Evolutionary conservation across 2,113 vertebrate species (phyloP).

Genomic region (Ginglymostoma cirratum): DNA sequence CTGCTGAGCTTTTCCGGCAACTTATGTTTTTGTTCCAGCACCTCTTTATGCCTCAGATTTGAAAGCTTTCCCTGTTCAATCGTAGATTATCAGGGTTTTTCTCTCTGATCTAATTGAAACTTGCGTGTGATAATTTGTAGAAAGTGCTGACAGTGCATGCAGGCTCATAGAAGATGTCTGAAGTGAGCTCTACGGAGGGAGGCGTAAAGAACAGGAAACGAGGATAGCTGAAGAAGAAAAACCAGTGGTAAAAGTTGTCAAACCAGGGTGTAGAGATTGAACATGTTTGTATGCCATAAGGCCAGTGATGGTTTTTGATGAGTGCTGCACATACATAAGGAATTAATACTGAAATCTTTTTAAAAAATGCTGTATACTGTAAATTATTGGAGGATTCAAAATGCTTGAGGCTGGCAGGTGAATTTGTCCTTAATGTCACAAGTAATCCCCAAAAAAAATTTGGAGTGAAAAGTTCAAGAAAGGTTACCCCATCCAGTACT

Average conservation of each 20-base stretch:
- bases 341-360: neutral
- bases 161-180: neutral
- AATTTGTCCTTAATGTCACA: too few species aligned
- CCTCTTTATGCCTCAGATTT: neutral
- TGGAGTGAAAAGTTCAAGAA: too few species aligned
- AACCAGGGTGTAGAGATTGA: neutral
- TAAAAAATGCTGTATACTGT: neutral
- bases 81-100: neutral
- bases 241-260: neutral
- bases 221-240: neutral
- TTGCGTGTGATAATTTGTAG: neutral
- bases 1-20: too few species aligned
- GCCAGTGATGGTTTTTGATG: neutral
- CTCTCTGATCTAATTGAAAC: neutral
- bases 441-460: too few species aligned
- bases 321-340: neutral
- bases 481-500: too few species aligned
- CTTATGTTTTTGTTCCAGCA: too few species aligned
- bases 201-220: neutral
- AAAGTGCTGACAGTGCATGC: too few species aligned
- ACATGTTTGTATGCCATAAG: neutral
- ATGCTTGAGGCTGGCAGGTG: too few species aligned
- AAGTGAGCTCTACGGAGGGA: neutral
- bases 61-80: neutral
- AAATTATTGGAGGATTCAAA: neutral